A percentile compares a stretch with the other conserved stretches of the same genome.
These are phyloP conservation scores for Thalpophila matura DNA, from an alignment of 2,888 invertebrate species.

Conservation along the genomic window DNA sequence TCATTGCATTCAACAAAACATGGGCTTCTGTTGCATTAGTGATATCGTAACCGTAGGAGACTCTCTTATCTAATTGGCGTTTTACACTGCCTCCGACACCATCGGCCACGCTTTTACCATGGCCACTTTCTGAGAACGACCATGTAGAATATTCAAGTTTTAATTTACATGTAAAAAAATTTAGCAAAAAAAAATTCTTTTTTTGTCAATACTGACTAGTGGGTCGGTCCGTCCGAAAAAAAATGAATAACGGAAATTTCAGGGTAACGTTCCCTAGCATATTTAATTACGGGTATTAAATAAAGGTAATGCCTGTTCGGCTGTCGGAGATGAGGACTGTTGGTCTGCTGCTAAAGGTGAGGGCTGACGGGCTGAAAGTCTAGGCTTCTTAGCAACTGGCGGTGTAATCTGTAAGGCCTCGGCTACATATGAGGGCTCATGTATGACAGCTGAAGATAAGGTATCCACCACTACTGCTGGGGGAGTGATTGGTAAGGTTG, in stretches of 20 bases:
- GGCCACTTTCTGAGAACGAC: not conserved
- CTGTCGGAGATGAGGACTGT: not conserved
- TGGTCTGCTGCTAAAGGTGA: not conserved
- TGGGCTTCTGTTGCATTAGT: not conserved
- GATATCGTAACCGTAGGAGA: not conserved
- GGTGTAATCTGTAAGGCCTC: not conserved
- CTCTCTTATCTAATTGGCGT: not conserved
- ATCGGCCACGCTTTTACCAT: not conserved
- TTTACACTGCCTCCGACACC: not conserved
- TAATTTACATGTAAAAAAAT: not conserved
- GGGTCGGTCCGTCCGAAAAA: no score
- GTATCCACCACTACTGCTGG: not conserved
- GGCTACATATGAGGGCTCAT: not conserved
- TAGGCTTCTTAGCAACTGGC: not conserved
- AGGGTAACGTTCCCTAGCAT: no score
- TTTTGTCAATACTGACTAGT: no score
- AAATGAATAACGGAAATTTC: no score
- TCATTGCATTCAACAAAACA: not conserved
- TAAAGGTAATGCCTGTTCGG: not conserved
- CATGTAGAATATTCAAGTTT: not conserved
- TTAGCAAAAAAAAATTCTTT: no score
- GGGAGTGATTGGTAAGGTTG: no score
- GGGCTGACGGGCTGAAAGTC: conserved; percentile 3
- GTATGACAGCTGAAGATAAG: not conserved
- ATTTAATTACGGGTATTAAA: no score